Conservation (phyloP, 2,888 invertebrate genomes). For the Corbicula japonica region DNA sequence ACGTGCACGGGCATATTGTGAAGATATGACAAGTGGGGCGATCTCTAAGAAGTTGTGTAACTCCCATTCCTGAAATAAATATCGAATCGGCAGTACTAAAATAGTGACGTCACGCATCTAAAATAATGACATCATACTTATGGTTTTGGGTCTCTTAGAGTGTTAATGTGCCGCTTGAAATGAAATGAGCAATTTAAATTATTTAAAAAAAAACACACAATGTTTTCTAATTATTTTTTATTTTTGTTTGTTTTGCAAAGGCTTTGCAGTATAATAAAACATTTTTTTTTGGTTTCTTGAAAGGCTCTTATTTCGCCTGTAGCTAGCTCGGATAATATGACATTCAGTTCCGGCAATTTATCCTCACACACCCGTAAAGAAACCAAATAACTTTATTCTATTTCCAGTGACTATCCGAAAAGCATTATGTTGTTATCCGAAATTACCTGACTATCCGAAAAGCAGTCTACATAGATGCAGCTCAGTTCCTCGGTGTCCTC, state of each 20-base stretch:
- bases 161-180: neutral
- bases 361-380: neutral
- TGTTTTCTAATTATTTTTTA: neutral
- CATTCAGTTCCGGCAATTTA: neutral
- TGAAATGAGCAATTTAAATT: neutral
- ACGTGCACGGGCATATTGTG: constrained; percentile 62
- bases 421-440: constrained; percentile 82
- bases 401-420: constrained; percentile 81
- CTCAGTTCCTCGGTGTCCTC: constrained; percentile 75
- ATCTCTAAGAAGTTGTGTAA: constrained; percentile 81
- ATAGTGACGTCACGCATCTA: neutral
- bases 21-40: constrained; percentile 61
- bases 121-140: neutral
- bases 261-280: neutral
- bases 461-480: constrained; percentile 75
- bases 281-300: too few species aligned
- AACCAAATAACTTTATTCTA: neutral
- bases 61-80: constrained; percentile 84
- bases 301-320: too few species aligned
- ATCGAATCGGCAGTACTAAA: too few species aligned
- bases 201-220: neutral
- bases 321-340: neutral
- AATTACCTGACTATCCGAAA: constrained; percentile 82
- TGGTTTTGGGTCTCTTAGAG: neutral
- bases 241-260: neutral